Base-by-base conservation (phyloP, 2,113 vertebrate genomes). In the Micronycteris hirsuta region DNA sequence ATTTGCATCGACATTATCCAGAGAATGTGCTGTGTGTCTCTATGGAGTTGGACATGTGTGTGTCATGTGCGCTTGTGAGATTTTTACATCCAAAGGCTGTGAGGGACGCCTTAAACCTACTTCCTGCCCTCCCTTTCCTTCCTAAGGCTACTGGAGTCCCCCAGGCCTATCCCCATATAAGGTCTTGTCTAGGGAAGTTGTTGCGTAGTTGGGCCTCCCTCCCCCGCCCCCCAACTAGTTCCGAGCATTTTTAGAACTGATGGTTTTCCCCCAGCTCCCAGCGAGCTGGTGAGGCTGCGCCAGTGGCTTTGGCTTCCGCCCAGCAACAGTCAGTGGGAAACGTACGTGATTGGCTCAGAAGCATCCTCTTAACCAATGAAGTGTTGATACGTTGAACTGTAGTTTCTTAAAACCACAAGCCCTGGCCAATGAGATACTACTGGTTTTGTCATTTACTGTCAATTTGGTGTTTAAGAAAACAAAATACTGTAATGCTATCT, bases 221-320 rank as follows among this genome's bases (percentile, higher is more conserved):
- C 15, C 3, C 22, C 12, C 33, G 19, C 76, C 56, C 13, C 4
- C n/a, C n/a, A n/a, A 61, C 31, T 56, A 47, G 61, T 74, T 83
- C 82, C 3, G 70, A 84, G 74, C 90, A 76, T 70, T 94, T 97
- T 92, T 87, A 94, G 84, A 94, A 68, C 47, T 77, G 47, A 89
- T 93, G 87, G 85, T 96, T 97, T 97, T 96, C 81, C 91, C 77
- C 74, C 91, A 58, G 87, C 95, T 94, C 89, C 73, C 94, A 61
- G 93, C 63, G 91, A 77, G 93, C 63, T 86, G 85, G 82, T 90
- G 84, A 41, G 33, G 82, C 85, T 73, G 89, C 56, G 95, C 85
- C 91, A 80, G 36, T 22, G 91, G 41, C 43, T 91, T 88, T 76
- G 91, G 91, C 95, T 74, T 36, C 17, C 13, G 54, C 74, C 86